Evolutionary conservation across 2,113 vertebrate species (phyloP).

Genomic region (Silurus glanis): DNA sequence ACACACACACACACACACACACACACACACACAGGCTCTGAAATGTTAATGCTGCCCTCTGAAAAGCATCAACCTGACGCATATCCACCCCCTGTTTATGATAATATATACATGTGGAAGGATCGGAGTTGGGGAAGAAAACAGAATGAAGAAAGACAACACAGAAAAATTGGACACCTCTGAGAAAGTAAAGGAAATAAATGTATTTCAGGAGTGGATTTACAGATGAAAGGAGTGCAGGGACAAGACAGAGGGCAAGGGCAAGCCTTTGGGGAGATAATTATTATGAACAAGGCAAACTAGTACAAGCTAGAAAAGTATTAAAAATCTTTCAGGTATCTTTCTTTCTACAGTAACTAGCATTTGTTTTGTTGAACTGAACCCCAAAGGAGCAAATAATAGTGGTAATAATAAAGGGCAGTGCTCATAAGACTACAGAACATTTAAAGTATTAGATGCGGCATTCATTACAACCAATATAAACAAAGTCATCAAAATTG

Average conservation of each 20-base stretch:
- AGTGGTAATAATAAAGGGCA: neutral
- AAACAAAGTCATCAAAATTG: neutral
- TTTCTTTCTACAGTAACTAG: slow-evolving; percentile 2
- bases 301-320: slow-evolving; percentile 34
- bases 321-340: slow-evolving; percentile 50
- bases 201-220: neutral
- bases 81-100: slow-evolving; percentile 71
- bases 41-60: slow-evolving; percentile 75
- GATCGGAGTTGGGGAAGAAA: slow-evolving; percentile 60
- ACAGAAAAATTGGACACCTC: slow-evolving; percentile 21
- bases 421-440: neutral
- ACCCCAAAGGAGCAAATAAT: neutral
- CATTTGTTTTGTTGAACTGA: neutral
- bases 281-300: slow-evolving; percentile 48
- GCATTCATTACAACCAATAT: neutral
- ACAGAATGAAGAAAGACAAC: slow-evolving; percentile 38
- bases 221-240: neutral
- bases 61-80: slow-evolving; percentile 68
- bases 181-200: neutral
- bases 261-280: slow-evolving; percentile 49
- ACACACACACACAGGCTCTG: slow-evolving; percentile 63
- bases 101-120: slow-evolving; percentile 74
- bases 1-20: slow-evolving; percentile 43
- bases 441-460: neutral
- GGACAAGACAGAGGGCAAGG: neutral